phyloP scores from a whole-genome alignment of 2,797 vertebrate genomes.

The Cryptoprocta ferox region DNA sequence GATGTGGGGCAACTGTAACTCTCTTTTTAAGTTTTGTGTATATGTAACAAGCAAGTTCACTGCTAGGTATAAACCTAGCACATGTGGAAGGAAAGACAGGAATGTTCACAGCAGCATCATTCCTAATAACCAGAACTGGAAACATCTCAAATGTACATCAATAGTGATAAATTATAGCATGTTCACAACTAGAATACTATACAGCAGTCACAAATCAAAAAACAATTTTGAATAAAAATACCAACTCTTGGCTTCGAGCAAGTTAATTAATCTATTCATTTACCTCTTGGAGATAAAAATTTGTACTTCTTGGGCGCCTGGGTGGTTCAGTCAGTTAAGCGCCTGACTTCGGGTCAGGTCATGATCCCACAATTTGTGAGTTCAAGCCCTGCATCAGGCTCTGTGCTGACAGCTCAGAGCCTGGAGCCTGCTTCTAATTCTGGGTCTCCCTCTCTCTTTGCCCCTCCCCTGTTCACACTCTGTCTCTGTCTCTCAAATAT shows the following conservation, averaged over 20 bases:
- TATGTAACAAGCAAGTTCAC: not conserved
- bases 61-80: not conserved
- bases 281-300: not conserved
- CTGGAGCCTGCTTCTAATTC: too few relatives aligned
- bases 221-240: not conserved
- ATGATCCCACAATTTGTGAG: too few relatives aligned
- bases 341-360: too few relatives aligned
- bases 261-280: not conserved
- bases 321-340: too few relatives aligned
- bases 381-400: too few relatives aligned
- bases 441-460: too few relatives aligned
- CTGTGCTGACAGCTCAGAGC: too few relatives aligned
- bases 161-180: not conserved
- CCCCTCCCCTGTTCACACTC: too few relatives aligned
- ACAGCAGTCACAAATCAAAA: conserved; percentile 37
- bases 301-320: not conserved
- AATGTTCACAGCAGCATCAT: not conserved
- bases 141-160: not conserved
- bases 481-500: too few relatives aligned
- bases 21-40: not conserved
- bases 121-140: not conserved
- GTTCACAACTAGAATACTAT: not conserved
- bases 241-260: not conserved
- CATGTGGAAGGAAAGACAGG: not conserved
- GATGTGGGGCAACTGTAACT: not conserved